phyloP scores from a whole-genome alignment of 2,113 vertebrate species.

The Pelusios castaneus region DNA sequence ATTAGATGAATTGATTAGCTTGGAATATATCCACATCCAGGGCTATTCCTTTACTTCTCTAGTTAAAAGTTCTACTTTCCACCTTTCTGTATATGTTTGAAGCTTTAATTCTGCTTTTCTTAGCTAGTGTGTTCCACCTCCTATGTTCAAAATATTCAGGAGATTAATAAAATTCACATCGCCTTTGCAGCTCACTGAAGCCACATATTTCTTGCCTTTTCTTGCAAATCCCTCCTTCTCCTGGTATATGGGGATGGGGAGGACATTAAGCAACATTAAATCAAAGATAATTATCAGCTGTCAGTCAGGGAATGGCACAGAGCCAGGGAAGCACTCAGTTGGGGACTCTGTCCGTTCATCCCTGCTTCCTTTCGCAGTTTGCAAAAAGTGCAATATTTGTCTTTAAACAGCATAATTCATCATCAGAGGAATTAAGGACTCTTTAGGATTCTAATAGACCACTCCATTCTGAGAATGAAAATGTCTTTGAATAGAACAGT shows the following conservation, averaged over 20 bases:
- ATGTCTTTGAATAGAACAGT: background rate
- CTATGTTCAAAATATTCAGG: background rate
- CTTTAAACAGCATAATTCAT: background rate
- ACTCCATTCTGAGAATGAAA: background rate
- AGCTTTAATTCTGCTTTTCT: background rate
- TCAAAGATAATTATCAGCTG: slow-evolving; percentile 53
- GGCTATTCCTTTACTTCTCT: background rate
- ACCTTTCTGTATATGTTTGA: background rate
- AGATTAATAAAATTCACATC: background rate
- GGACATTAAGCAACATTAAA: slow-evolving; percentile 39
- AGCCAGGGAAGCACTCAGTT: slow-evolving; percentile 39
- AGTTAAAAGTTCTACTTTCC: background rate
- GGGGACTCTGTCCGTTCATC: background rate
- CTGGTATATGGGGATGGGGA: background rate
- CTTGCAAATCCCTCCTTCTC: background rate
- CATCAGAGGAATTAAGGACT: background rate
- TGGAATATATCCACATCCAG: background rate
- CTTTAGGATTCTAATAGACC: background rate
- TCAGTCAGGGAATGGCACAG: slow-evolving; percentile 14
- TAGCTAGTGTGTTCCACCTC: background rate
- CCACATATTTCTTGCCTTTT: background rate
- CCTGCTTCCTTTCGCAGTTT: background rate
- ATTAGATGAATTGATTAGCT: background rate
- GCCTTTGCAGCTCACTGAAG: background rate
- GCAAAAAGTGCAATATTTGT: background rate